Evolutionary conservation across 2,888 invertebrate genomes (phyloP).

Genomic region (Tipula vernalis): DNA sequence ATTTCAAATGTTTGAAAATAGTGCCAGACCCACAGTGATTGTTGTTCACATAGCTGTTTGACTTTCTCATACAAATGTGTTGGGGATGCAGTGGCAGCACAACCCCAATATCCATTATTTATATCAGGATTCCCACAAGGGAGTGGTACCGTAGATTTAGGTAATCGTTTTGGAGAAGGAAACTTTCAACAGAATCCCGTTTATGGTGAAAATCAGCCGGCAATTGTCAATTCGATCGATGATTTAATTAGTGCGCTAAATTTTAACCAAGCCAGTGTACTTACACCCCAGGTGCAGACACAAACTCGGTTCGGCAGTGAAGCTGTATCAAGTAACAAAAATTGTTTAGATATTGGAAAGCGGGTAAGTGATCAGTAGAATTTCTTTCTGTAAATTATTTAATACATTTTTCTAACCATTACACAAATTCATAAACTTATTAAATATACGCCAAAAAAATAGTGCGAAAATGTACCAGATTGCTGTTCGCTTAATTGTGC

Average conservation of each 20-base stretch:
- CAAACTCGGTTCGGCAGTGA: neutral
- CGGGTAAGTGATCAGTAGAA: conserved; percentile 10
- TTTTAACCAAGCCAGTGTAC: neutral
- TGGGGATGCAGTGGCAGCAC: neutral
- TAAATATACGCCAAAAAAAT: neutral
- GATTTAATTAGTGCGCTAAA: neutral
- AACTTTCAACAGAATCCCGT: neutral
- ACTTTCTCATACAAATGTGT: conserved; percentile 25
- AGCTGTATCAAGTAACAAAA: neutral
- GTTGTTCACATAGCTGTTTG: conserved; percentile 30
- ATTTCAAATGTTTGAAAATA: conserved; percentile 18
- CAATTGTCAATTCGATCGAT: neutral
- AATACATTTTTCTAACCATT: neutral
- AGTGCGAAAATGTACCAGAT: conserved; percentile 7
- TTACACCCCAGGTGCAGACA: neutral
- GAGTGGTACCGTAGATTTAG: neutral
- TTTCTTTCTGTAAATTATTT: neutral
- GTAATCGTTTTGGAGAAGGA: conserved; percentile 10
- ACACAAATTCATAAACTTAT: neutral
- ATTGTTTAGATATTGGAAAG: conserved; percentile 13
- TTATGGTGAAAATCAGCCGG: neutral
- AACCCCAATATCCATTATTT: neutral
- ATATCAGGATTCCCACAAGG: neutral
- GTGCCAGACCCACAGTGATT: conserved; percentile 30
- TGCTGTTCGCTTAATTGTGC: conserved; percentile 11